Evolutionary conservation across 2,888 invertebrate species (phyloP), one percentile per base, ranked within the genome.

Genomic region (Endomychus coccineus): DNA sequence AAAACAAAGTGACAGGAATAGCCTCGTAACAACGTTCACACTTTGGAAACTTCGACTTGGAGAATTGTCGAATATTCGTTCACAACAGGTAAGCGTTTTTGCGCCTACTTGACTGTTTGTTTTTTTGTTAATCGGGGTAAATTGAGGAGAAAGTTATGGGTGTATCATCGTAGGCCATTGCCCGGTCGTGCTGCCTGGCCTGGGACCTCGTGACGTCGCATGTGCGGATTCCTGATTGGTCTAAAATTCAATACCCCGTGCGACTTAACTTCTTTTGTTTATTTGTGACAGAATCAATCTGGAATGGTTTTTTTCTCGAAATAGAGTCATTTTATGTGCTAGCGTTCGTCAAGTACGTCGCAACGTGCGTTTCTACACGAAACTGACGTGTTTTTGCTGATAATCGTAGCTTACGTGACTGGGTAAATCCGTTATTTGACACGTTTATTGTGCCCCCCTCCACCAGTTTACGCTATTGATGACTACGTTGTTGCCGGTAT

Each of bases 201-300:
- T n/a, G 27, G 28, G 37, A 44, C 54, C 59, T 52, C 57, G 59
- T 59, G 59, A 59, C 58, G 59, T 58, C 54, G 58, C 59, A 55
- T 58, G 56, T 58, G 59, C 59, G 55, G 48, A 39, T 36, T 45
- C 46, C 43, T 49, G 44, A 58, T 59, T 58, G 59, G 57, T 48
- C 45, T 46, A 38, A 34, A 29, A 39, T 37, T 29, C 41, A 39
- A 39, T 35, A 43, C 48, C 47, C 45, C 39, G 40, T 28, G 32
- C 36, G 30, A 34, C 34, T 19, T 7, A n/a, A 7, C 34, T 44
- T 50, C 45, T 50, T 51, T 49, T 49, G 52, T 53, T 55, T 52
- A 51, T 51, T 40, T 32, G 27, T 37, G 32, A 32, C 31, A 37
- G 28, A 28, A 25, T 13, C 27, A 15, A 23, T 5, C 23, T 29